Base-by-base conservation (phyloP, 2,888 invertebrate species). In the Spialia ferax region DNA sequence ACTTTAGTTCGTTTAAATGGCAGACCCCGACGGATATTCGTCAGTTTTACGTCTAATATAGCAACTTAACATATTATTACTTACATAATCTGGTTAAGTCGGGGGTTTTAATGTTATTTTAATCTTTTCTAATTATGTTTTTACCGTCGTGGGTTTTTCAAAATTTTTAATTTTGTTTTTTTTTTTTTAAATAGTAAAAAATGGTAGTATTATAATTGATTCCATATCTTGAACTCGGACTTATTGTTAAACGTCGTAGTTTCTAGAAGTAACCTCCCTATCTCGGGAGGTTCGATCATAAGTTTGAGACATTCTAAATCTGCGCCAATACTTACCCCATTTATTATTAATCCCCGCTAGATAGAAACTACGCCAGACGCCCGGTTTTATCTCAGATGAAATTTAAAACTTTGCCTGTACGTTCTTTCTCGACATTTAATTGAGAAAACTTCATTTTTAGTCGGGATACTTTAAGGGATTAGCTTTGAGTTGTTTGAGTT, bases 381-480 rank as follows among this genome's bases (percentile, higher is more conserved):
- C 80, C 80, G 78, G 83, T 83, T 85, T 88, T 91, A 91, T 91
- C 87, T 86, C 77, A 79, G 83, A 83, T 86, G 82, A 82, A 84
- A 84, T 80, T 81, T 84, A 73, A 86, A 91, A 91, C 86, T 91
- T 91, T 75, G 75, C 80, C 83, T 76, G 80, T 83, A 83, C 80
- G 80, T 86, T 86, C 86, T 82, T 86, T 83, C 81, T 75, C 77
- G 80, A 82, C 85, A 85, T 86, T 85, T 87, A 87, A 90, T 88
- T 86, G 86, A 81, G 84, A 82, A 87, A 88, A 86, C 83, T 88
- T 85, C 77, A 76, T 83, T 88, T 88, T 86, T 83, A 81, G 79
- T 77, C 69, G 70, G 78, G 78, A 76, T 79, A 82, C 79, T 83
- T 82, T 75, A 77, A 81, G 76, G 81, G 82, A 84, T 86, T 85